Conservation (phyloP, 2,888 invertebrate species). For the Alloplasta piceator region DNA sequence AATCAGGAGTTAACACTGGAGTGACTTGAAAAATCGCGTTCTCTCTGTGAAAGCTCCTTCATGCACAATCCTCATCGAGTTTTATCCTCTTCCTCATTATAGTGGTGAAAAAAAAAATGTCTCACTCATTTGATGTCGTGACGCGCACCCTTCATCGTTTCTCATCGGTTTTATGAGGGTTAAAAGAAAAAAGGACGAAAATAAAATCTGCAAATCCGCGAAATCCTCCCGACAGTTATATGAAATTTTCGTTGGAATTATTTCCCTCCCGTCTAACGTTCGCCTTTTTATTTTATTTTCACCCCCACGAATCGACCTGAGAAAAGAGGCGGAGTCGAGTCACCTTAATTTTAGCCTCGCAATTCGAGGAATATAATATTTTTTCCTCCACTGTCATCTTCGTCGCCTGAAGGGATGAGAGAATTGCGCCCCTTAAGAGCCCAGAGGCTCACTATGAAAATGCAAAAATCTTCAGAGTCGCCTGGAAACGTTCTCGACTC, state of each 20-base stretch:
- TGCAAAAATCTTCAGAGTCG: constrained; percentile 45
- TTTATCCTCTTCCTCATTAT: neutral
- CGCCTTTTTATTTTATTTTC: constrained; percentile 54
- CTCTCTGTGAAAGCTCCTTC: neutral
- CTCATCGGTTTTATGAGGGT: neutral
- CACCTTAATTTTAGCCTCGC: constrained; percentile 45
- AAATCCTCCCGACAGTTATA: constrained; percentile 78
- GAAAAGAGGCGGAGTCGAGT: neutral
- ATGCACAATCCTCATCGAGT: neutral
- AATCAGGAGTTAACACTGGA: too few species aligned
- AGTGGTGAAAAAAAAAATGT: too few species aligned
- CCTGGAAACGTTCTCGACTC: constrained; percentile 50
- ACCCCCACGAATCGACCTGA: constrained; percentile 36
- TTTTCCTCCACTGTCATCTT: constrained; percentile 58
- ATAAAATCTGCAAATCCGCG: constrained; percentile 43
- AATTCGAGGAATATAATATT: constrained; percentile 80
- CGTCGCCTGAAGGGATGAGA: constrained; percentile 32
- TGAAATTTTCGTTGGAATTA: constrained; percentile 82
- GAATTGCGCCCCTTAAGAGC: neutral
- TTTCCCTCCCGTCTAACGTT: constrained; percentile 77
- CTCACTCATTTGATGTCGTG: too few species aligned
- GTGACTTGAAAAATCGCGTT: too few species aligned
- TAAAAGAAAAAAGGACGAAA: constrained; percentile 2
- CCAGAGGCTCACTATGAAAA: constrained; percentile 24
- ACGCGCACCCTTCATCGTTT: neutral